Conservation (phyloP, 1,140 invertebrate genomes). For the Belonocnema kinseyi region DNA sequence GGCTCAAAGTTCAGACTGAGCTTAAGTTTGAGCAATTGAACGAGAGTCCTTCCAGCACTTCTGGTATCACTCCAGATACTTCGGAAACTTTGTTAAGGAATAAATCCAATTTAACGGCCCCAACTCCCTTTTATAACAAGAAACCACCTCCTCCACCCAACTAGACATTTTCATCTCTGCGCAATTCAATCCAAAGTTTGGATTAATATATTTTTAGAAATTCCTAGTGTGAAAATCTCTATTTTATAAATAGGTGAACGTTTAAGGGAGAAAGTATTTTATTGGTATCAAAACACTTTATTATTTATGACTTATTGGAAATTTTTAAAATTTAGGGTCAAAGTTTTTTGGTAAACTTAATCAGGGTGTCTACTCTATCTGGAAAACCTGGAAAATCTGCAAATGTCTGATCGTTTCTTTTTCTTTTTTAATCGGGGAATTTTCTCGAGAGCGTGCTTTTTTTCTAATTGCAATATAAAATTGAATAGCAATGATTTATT, state of each 20-base stretch:
- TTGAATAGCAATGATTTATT: too few relatives aligned
- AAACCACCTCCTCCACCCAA: constrained; percentile 71
- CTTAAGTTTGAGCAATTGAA: constrained; percentile 58
- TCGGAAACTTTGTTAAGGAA: constrained; percentile 48
- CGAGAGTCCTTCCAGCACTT: constrained; percentile 55
- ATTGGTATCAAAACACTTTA: too few relatives aligned
- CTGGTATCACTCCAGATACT: constrained; percentile 52
- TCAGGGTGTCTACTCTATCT: too few relatives aligned
- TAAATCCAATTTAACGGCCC: constrained; percentile 18
- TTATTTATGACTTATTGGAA: neutral
- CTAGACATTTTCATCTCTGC: neutral
- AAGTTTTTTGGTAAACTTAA: neutral
- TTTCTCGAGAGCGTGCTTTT: too few relatives aligned
- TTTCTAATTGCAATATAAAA: too few relatives aligned
- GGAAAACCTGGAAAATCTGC: too few relatives aligned
- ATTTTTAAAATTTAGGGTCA: neutral
- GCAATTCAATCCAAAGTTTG: neutral
- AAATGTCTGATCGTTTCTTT: too few relatives aligned
- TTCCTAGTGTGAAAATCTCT: neutral
- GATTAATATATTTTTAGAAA: neutral
- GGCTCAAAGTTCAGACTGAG: constrained; percentile 69
- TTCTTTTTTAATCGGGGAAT: too few relatives aligned
- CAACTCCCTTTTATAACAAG: constrained; percentile 68
- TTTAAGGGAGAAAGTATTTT: too few relatives aligned
- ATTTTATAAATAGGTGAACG: too few relatives aligned